phyloP scores from a whole-genome alignment of 2,888 invertebrate species.

The Eupeodes latifasciatus region DNA sequence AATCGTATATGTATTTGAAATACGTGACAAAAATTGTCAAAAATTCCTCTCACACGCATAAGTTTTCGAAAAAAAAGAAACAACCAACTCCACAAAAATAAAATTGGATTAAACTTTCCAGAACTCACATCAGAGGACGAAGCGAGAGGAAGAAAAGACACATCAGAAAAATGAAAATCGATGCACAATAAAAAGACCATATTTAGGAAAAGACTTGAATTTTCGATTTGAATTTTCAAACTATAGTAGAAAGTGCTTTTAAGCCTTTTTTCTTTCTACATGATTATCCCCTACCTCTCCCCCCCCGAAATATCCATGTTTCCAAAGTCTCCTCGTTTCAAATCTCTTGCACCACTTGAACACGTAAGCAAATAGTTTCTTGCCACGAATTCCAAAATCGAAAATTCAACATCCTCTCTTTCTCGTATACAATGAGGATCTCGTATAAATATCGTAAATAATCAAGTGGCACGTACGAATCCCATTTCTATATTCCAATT shows the following conservation, averaged over 20 bases:
- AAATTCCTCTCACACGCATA: slow-evolving; percentile 36
- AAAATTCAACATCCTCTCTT: slow-evolving; percentile 47
- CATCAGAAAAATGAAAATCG: slow-evolving; percentile 16
- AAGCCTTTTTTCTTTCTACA: slow-evolving; percentile 45
- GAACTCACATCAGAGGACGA: not conserved
- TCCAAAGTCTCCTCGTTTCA: not conserved
- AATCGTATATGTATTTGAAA: slow-evolving; percentile 40
- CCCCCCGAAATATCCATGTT: not conserved
- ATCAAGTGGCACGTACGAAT: slow-evolving; percentile 72
- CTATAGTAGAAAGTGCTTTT: slow-evolving; percentile 34
- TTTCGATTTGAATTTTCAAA: slow-evolving; percentile 38
- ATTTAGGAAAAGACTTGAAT: slow-evolving; percentile 32
- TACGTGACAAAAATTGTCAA: slow-evolving; percentile 72
- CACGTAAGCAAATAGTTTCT: slow-evolving; percentile 75
- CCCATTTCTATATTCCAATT: not conserved
- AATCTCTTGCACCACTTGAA: slow-evolving; percentile 59
- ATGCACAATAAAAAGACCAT: slow-evolving; percentile 47
- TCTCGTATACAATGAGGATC: slow-evolving; percentile 17
- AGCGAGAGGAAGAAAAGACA: not conserved
- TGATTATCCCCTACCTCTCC: not conserved
- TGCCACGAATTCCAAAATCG: slow-evolving; percentile 67
- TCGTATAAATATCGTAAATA: slow-evolving; percentile 68
- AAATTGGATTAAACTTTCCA: slow-evolving; percentile 22
- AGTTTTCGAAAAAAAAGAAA: not conserved
- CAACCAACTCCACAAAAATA: not conserved